Evolutionary conservation across 2,113 vertebrate genomes (phyloP).

Genomic region (Calyptommatus sinebrachiatus): DNA sequence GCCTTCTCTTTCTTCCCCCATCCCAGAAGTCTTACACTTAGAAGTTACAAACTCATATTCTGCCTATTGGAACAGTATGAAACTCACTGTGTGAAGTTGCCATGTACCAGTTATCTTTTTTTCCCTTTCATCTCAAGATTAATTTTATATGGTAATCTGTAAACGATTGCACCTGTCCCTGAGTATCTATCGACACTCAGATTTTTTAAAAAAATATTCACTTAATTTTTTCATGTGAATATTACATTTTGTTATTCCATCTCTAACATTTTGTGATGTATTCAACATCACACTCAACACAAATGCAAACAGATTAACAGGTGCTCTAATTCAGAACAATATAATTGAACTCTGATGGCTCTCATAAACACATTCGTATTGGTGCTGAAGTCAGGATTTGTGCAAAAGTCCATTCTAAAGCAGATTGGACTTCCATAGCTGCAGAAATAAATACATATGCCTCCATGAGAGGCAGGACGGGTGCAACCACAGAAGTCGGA

Average conservation of each 20-base stretch:
- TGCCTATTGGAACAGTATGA: slow-evolving; percentile 11
- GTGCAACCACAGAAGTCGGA: too few relatives aligned
- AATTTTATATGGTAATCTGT: slow-evolving; percentile 61
- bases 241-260: too few relatives aligned
- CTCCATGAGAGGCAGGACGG: too few relatives aligned
- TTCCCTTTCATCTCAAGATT: slow-evolving; percentile 63
- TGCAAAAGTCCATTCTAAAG: too few relatives aligned
- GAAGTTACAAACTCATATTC: neutral
- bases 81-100: neutral
- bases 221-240: too few relatives aligned
- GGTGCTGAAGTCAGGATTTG: slow-evolving; percentile 1
- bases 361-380: slow-evolving; percentile 17
- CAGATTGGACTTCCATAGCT: too few relatives aligned
- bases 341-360: slow-evolving; percentile 17
- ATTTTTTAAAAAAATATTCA: too few relatives aligned
- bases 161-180: slow-evolving; percentile 57
- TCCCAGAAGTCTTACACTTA: too few relatives aligned
- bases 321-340: slow-evolving; percentile 31
- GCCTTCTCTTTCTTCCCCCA: too few relatives aligned
- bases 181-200: slow-evolving; percentile 13
- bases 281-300: too few relatives aligned
- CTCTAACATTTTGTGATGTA: too few relatives aligned
- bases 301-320: slow-evolving; percentile 23
- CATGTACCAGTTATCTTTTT: slow-evolving; percentile 54
- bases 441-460: too few relatives aligned